Conservation (phyloP, 1,140 invertebrate genomes). For the Drosophila novamexicana region DNA sequence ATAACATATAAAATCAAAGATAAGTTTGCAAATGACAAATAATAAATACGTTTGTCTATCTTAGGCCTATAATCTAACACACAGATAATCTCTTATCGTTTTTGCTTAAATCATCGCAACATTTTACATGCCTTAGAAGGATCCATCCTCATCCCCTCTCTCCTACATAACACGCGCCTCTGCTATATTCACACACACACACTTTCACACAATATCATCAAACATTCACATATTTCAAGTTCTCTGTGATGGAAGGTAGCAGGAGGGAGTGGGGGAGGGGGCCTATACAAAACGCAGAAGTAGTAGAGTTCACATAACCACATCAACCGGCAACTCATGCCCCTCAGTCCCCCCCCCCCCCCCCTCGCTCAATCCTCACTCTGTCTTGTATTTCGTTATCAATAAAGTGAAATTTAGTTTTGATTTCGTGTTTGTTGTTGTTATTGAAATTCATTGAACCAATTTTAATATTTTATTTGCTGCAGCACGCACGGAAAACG, state of each 20-base stretch:
- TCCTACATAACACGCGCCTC: not conserved
- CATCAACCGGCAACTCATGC: constrained; percentile 35
- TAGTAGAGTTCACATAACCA: constrained; percentile 52
- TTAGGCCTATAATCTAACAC: too few species aligned
- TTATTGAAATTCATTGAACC: constrained; percentile 83
- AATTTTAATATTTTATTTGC: constrained; percentile 84
- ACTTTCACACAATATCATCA: not conserved
- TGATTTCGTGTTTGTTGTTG: constrained; percentile 83
- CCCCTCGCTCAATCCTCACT: not conserved
- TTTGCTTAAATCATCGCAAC: too few species aligned
- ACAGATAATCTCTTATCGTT: too few species aligned
- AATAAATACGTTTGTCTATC: too few species aligned
- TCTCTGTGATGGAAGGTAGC: too few species aligned
- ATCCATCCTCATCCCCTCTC: not conserved
- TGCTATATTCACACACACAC: not conserved
- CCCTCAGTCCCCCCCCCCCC: not conserved
- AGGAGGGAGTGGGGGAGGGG: too few species aligned
- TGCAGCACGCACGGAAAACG: constrained; percentile 73
- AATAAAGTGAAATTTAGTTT: constrained; percentile 83
- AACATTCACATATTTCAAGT: constrained; percentile 14
- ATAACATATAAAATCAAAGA: too few species aligned
- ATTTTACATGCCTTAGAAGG: too few species aligned
- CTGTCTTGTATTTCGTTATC: constrained; percentile 79
- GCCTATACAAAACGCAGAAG: not conserved
- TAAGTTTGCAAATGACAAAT: too few species aligned